These are phyloP conservation scores for Noturus placidus DNA, from an alignment of 2,113 vertebrate genomes.

Conservation along the genomic window DNA sequence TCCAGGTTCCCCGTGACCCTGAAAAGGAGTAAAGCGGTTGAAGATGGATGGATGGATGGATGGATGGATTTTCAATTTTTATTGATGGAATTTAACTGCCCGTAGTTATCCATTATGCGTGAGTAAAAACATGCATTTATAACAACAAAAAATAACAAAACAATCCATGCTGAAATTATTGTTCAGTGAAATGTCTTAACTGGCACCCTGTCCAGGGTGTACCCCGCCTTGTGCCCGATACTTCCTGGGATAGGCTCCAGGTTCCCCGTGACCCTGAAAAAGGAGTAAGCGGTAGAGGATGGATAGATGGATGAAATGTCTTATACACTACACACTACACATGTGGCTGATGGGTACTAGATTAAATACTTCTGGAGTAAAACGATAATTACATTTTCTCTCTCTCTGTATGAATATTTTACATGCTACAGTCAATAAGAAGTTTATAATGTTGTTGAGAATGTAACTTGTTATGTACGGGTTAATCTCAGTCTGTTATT, in stretches of 20 bases:
- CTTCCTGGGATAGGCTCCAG: too few species aligned
- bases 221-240: too few species aligned
- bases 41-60: too few species aligned
- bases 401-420: slow-evolving; percentile 27
- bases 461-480: slow-evolving; percentile 19
- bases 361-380: neutral
- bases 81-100: neutral
- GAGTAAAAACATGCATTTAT: neutral
- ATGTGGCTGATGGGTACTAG: neutral
- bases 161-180: neutral
- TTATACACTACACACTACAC: neutral
- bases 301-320: too few species aligned
- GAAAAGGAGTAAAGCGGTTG: too few species aligned
- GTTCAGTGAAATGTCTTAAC: neutral
- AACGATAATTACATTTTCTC: slow-evolving; percentile 15
- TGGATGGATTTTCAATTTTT: neutral
- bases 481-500: slow-evolving; percentile 32
- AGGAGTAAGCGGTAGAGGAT: too few species aligned
- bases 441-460: slow-evolving; percentile 8
- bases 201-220: too few species aligned
- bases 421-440: slow-evolving; percentile 24
- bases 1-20: too few species aligned
- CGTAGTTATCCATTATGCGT: neutral
- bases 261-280: too few species aligned
- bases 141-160: neutral